Evolutionary conservation across 2,113 vertebrate genomes (phyloP).

Genomic region (Pleuronectes platessa): DNA sequence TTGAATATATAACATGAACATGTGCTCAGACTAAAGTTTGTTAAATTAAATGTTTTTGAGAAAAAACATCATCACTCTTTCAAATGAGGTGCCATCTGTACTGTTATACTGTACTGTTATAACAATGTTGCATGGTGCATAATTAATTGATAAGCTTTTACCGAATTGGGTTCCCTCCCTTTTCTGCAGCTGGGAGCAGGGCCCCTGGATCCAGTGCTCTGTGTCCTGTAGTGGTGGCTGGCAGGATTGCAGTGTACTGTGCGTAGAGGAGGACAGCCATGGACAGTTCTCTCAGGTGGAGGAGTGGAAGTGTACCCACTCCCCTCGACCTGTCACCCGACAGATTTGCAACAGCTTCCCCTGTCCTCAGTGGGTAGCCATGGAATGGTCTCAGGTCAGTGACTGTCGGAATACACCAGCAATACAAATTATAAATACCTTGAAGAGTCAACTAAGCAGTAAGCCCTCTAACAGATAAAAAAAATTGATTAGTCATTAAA

Average conservation of each 20-base stretch:
- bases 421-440: no score
- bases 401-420: neutral
- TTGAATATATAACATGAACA: neutral
- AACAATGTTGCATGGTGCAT: no score
- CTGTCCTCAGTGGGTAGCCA: constrained; percentile 93
- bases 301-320: constrained; percentile 96
- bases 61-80: no score
- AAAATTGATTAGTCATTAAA: no score
- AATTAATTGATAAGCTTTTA: no score
- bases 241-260: constrained; percentile 90
- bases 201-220: constrained; percentile 93
- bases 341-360: constrained; percentile 91
- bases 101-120: no score
- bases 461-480: no score
- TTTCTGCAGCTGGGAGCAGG: constrained; percentile 90
- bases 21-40: neutral
- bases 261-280: constrained; percentile 91
- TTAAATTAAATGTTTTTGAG: neutral
- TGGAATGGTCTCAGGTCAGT: constrained; percentile 96
- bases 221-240: constrained; percentile 91
- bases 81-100: no score
- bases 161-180: no score
- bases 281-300: constrained; percentile 89
- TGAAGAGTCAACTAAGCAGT: no score
- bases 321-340: constrained; percentile 85